These are phyloP conservation scores for Steromphala cineraria DNA, from an alignment of 2,888 invertebrate genomes.

Conservation along the genomic window DNA sequence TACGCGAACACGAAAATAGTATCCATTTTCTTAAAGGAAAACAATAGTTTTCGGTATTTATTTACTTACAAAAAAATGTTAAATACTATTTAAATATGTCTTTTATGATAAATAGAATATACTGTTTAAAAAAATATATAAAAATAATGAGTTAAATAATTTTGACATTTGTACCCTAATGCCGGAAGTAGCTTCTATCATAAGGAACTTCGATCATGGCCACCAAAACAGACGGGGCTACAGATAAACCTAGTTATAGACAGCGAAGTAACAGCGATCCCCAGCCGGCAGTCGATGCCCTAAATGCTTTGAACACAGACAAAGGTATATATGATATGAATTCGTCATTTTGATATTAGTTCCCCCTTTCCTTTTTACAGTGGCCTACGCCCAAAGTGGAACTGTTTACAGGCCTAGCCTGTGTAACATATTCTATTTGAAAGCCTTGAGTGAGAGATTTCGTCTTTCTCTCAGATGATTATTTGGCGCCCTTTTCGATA, in stretches of 20 bases:
- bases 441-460: slow-evolving; percentile 10
- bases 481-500: no score
- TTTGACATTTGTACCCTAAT: not conserved
- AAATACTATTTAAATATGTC: no score
- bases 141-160: no score
- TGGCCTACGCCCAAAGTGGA: slow-evolving; percentile 27
- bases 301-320: slow-evolving; percentile 35
- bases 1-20: no score
- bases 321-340: slow-evolving; percentile 30
- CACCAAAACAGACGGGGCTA: slow-evolving; percentile 66
- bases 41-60: no score
- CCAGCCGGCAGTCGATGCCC: slow-evolving; percentile 49
- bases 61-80: no score
- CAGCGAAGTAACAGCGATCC: slow-evolving; percentile 65
- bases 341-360: not conserved
- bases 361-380: not conserved
- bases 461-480: not conserved
- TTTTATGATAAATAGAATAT: no score
- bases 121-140: no score
- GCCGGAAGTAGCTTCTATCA: slow-evolving; percentile 50
- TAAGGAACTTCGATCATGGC: slow-evolving; percentile 56
- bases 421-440: not conserved
- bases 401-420: not conserved
- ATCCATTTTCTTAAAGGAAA: no score
- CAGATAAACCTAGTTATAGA: slow-evolving; percentile 51